Conservation (phyloP, 2,113 vertebrate genomes). For the Notarius lentiginosus region DNA sequence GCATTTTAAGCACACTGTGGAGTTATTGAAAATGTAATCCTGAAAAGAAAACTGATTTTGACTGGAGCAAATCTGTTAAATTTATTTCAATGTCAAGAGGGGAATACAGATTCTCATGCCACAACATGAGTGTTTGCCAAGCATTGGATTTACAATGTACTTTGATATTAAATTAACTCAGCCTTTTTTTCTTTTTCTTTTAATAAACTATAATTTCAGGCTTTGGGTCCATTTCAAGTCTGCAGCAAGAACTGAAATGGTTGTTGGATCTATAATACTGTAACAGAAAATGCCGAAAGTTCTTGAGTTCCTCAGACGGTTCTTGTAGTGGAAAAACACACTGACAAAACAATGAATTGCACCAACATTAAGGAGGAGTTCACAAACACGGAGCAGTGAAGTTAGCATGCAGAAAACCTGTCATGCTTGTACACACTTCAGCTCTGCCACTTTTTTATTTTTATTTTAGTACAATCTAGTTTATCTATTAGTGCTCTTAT, state of each 20-base stretch:
- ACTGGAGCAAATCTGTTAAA: neutral
- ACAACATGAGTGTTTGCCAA: neutral
- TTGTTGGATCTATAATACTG: neutral
- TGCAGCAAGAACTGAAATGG: neutral
- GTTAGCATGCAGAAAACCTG: too few relatives aligned
- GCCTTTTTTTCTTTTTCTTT: neutral
- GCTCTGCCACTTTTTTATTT: too few relatives aligned
- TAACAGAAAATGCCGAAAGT: neutral
- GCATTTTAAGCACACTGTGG: neutral
- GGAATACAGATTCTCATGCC: neutral
- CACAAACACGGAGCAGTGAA: too few relatives aligned
- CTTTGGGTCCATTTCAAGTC: neutral
- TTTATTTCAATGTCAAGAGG: neutral
- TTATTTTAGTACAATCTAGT: too few relatives aligned
- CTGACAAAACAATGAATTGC: too few relatives aligned
- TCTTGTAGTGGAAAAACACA: too few relatives aligned
- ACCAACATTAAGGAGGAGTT: too few relatives aligned
- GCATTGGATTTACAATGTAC: neutral
- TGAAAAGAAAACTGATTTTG: neutral
- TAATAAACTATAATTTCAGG: neutral
- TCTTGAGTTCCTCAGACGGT: too few relatives aligned
- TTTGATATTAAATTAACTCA: neutral
- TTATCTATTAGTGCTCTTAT: too few relatives aligned
- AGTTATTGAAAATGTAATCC: neutral
- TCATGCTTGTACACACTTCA: too few relatives aligned